Base-by-base conservation (phyloP, 2,888 invertebrate species). In the Eledone cirrhosa region DNA sequence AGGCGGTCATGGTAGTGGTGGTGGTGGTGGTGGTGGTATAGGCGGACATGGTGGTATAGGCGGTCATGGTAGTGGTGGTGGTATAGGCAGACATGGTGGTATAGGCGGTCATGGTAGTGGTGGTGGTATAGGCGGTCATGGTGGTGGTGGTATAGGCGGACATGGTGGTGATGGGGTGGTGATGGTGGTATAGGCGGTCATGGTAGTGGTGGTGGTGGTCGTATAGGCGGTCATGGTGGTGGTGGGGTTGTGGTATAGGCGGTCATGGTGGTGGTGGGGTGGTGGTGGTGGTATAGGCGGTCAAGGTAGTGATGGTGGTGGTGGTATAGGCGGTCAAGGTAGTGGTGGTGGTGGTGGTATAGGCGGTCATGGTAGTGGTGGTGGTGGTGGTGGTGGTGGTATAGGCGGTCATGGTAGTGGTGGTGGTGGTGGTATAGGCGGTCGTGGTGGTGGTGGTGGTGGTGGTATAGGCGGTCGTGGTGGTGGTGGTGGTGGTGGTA, bases 161-260 rank as follows among this genome's bases (percentile, higher is more conserved):
- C 7, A 24, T 63, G 24, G 63, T 13, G 8, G 63, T 63, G 24
- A 24, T 63, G 22, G 13, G n/a, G 41, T 24, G 27, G 22, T 69
- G 33, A 5, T 48, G 47, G 65, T 63, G 47, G 24, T 77, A 77
- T 74, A n/a, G 78, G 59, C 76, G 59, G 67, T 24, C 69, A 76
- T 33, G 78, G 74, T 74, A 77, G 33, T 75, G 67, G 74, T 48
- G 65, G 65, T 31, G 67, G 47, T 1, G 59, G 59, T 72, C 41
- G 78, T 0, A 16, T 53, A n/a, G 63, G 31, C 0, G 63, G 75
- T 41, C 65, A 67, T 29, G 78, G 77, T 24, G 75, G 48, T 48
- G 27, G 47, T 24, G 63, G 72, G 41, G 67, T 77, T 22, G 27
- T n/a, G n/a, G n/a, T n/a, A n/a, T n/a, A n/a, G n/a, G n/a, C n/a